Conservation (phyloP, 2,888 invertebrate species). For the Phaonia tiefii region DNA sequence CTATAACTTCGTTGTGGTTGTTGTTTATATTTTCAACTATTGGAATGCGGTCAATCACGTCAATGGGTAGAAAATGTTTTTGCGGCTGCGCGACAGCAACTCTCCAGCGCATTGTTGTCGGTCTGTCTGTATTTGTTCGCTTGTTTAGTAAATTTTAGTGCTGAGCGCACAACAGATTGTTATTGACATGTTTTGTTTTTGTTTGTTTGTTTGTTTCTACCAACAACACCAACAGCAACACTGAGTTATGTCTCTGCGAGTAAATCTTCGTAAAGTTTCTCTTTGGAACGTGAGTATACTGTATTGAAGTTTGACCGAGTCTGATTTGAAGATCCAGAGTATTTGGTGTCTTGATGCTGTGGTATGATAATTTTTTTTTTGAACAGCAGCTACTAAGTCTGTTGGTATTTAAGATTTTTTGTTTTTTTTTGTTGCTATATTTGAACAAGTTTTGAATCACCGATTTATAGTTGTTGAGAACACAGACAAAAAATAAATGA, state of each 20-base stretch:
- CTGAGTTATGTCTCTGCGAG: background rate
- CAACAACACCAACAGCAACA: background rate
- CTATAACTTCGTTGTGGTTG: constrained; percentile 23
- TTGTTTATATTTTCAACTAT: constrained; percentile 69
- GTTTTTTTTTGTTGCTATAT: no score
- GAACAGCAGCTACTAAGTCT: no score
- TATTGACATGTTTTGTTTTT: background rate
- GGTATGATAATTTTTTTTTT: constrained; percentile 31
- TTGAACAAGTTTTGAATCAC: constrained; percentile 37
- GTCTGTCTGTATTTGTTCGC: no score
- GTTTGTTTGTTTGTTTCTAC: no score
- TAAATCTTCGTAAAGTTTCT: constrained; percentile 4
- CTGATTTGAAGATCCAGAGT: no score
- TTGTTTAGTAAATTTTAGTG: constrained; percentile 1
- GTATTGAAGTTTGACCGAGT: no score
- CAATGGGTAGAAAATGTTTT: constrained; percentile 43
- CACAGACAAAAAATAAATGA: background rate
- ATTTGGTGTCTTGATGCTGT: background rate
- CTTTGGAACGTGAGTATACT: background rate
- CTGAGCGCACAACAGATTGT: constrained; percentile 35
- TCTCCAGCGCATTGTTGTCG: constrained; percentile 10
- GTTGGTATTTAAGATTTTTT: constrained; percentile 31
- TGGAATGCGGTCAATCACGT: constrained; percentile 78
- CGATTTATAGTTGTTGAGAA: constrained; percentile 11
- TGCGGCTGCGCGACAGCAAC: constrained; percentile 43